Percentiles rank a stretch among this genome's conserved stretches.
These are phyloP conservation scores for Carposina sasakii DNA, from an alignment of 1,140 invertebrate species.

Conservation along the genomic window DNA sequence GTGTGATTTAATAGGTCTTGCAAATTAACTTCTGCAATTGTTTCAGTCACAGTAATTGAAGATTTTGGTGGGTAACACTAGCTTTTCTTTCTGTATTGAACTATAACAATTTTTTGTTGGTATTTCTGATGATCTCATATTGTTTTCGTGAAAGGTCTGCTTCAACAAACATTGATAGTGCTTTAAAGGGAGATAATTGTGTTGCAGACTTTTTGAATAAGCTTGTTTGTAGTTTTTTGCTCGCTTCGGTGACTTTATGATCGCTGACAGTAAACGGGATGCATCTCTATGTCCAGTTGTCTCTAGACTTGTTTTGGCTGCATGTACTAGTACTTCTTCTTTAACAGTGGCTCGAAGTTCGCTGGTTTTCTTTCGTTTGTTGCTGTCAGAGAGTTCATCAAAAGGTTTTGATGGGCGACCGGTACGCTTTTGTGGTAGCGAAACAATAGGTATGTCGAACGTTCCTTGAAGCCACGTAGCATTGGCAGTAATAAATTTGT, in stretches of 20 bases:
- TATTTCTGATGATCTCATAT: slow-evolving; percentile 28
- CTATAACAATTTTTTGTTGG: slow-evolving; percentile 23
- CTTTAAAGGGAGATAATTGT: slow-evolving; percentile 13
- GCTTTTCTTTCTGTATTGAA: slow-evolving; percentile 27
- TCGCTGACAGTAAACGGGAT: background rate
- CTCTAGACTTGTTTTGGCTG: background rate
- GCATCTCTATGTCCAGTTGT: background rate
- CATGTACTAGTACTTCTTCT: background rate
- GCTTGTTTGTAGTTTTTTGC: slow-evolving; percentile 16
- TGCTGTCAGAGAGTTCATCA: background rate
- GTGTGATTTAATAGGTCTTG: slow-evolving; percentile 38
- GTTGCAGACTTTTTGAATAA: background rate
- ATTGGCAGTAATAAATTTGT: background rate
- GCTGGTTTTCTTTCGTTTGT: background rate
- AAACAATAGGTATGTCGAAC: background rate
- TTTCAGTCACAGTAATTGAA: slow-evolving; percentile 29
- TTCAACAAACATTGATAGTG: slow-evolving; percentile 28
- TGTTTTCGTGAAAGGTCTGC: slow-evolving; percentile 27
- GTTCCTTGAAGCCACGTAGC: background rate
- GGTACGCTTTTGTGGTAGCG: background rate
- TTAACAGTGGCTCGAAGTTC: background rate
- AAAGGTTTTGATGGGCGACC: background rate
- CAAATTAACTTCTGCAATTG: slow-evolving; percentile 29
- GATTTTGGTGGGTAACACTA: slow-evolving; percentile 31
- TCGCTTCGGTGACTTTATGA: slow-evolving; percentile 11